phyloP scores from a whole-genome alignment of 2,113 vertebrate species.

The Mus spicilegus region DNA sequence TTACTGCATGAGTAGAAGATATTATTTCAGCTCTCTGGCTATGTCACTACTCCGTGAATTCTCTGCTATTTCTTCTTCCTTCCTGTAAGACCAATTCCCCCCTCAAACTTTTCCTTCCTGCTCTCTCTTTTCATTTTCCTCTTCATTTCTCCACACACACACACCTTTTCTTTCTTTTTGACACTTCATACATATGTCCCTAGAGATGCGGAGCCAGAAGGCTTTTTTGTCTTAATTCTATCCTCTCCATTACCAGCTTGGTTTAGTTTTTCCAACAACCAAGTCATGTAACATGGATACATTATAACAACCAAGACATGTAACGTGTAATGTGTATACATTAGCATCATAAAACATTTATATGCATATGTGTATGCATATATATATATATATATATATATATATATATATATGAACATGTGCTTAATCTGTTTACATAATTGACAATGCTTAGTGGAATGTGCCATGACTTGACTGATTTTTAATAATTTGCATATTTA shows the following conservation, averaged over 20 bases:
- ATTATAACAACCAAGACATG: background rate
- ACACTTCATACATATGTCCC: background rate
- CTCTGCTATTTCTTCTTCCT: background rate
- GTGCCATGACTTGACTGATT: constrained; percentile 37
- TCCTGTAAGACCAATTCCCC: background rate
- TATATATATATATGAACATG: background rate
- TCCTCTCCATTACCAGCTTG: background rate
- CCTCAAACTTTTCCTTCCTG: background rate
- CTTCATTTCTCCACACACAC: background rate
- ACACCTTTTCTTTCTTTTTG: background rate
- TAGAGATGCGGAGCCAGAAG: background rate
- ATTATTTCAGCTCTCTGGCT: background rate
- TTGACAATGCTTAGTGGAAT: background rate
- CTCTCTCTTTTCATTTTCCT: background rate
- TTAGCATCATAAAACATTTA: background rate
- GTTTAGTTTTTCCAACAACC: background rate
- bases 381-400: background rate
- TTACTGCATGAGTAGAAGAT: background rate
- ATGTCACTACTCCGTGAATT: background rate
- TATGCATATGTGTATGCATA: background rate
- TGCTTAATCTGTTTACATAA: constrained; percentile 31
- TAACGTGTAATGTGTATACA: constrained; percentile 11
- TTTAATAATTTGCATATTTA: background rate
- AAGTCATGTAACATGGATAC: background rate
- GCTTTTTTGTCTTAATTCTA: background rate